Conservation (phyloP, 2,888 invertebrate genomes). For the Aphidoletes aphidimyza region DNA sequence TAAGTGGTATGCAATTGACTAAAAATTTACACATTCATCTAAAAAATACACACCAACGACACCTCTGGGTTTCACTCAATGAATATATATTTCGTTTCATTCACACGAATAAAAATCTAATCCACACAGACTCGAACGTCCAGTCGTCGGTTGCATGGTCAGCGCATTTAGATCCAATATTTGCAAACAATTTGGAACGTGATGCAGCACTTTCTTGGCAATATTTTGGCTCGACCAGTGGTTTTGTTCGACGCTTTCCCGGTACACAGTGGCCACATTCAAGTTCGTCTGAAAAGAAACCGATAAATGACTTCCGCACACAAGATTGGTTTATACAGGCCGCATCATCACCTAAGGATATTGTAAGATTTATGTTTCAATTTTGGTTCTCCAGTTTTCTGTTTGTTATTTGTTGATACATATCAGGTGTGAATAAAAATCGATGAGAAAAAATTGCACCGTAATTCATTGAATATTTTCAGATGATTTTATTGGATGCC, state of each 20-base stretch:
- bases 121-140: slow-evolving; percentile 77
- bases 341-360: slow-evolving; percentile 96
- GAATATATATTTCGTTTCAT: slow-evolving; percentile 31
- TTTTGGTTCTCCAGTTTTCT: background rate
- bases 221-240: slow-evolving; percentile 96
- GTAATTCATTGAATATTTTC: too few species aligned
- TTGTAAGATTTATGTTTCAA: slow-evolving; percentile 69
- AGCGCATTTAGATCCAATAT: slow-evolving; percentile 87
- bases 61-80: background rate
- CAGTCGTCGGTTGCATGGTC: slow-evolving; percentile 95
- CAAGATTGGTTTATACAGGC: slow-evolving; percentile 97
- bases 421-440: too few species aligned
- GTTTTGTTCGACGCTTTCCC: slow-evolving; percentile 95
- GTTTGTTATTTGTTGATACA: background rate
- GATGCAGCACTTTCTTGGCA: slow-evolving; percentile 97
- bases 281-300: slow-evolving; percentile 80
- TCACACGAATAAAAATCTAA: background rate
- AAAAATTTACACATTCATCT: background rate
- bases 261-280: slow-evolving; percentile 87
- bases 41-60: background rate
- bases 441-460: background rate
- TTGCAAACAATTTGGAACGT: slow-evolving; percentile 88
- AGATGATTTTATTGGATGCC: slow-evolving; percentile 85
- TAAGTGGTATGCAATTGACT: slow-evolving; percentile 60
- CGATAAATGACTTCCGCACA: slow-evolving; percentile 93